Evolutionary conservation across 2,797 vertebrate genomes (phyloP), one percentile per base, ranked within the genome.

Genomic region (Leptoclinus maculatus): DNA sequence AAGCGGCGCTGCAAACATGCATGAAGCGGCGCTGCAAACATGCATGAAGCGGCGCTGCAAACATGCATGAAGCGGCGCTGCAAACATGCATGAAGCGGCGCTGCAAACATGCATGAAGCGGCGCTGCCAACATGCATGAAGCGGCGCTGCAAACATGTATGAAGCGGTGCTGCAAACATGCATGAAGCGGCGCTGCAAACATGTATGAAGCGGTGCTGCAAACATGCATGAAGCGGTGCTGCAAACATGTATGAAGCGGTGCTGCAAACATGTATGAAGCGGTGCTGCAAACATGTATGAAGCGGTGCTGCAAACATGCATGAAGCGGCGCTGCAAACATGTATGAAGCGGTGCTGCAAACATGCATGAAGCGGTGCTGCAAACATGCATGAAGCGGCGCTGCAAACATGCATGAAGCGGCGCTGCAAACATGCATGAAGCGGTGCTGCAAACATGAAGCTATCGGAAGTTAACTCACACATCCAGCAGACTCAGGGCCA

Each of bases 401-500:
- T 25, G 47, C 32, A n/a, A 36, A 29, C 11, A 47, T 9, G 16
- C 6, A 27, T 9, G 12, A 34, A 58, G 74, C 39, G 3, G 32
- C 29, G 25, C 5, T 2, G 14, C 7, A 57, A 65, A 39, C 11
- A 65, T 17, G 0, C 6, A 27, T 9, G 12, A 34, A 58, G 74
- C 39, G 3, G 32, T 1, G 54, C n/a, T 25, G 47, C 32, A n/a
- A 36, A 29, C 11, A 47, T 9, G 16, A 38, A 36, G 32, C 36
- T 41, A 29, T 17, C 7, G 4, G 13, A 32, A 17, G 17, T 74
- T 2, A 75, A 88, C 86, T 86, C 71, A 88, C 86, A 0, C 3
- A 49, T 83, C 41, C 32, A 86, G 67, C 67, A 88, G 86, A 41
- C 0, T 7, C 6, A 3, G 1, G 36, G 83, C 88, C 38, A 87